Evolutionary conservation across 1,140 invertebrate species (phyloP), one percentile per base, ranked within the genome.

Genomic region (Plutomurus gul): DNA sequence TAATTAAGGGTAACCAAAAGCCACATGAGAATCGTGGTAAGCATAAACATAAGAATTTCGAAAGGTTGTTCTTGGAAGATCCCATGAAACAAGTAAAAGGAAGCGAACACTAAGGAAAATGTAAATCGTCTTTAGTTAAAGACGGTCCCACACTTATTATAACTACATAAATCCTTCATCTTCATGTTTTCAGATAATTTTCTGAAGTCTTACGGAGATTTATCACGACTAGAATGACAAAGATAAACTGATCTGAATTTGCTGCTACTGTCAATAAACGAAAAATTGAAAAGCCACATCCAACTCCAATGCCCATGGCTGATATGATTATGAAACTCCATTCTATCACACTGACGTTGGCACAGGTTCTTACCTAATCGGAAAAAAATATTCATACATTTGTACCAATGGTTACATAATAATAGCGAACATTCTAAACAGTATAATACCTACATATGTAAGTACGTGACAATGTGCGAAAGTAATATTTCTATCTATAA

Each of bases 1-100:
- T 80, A 83, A 30, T 83, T 83, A 10, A 81, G 30, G 6, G 75
- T 79, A 40, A 83, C 49, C 16, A 83, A 76, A 25, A 83, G 11
- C 51, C 74, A 73, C 16, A 82, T 30, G n/a, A 80, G 60, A 39
- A 80, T 30, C 5, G 79, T 47, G 3, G 79, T 80, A 30, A 76
- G 11, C 3, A 80, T 71, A n/a, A 76, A 76, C 73, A 76, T 72
- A 1, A 78, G 20, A 33, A 82, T 77, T 60, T 83, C 81, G 56
- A 83, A 82, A 13, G 79, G 79, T 39, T 82, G 81, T 27, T 83
- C 82, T 75, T 79, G 81, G 22, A 82, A 82, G 20, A 83, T 70
- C 65, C 82, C 82, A 81, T 83, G 82, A 37, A 79, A 51, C 5
- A 83, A 65, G 40, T 83, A 83, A 46, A 78, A 81, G 22, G 43